phyloP scores from a whole-genome alignment of 2,797 vertebrate genomes.

The Clamator glandarius region DNA sequence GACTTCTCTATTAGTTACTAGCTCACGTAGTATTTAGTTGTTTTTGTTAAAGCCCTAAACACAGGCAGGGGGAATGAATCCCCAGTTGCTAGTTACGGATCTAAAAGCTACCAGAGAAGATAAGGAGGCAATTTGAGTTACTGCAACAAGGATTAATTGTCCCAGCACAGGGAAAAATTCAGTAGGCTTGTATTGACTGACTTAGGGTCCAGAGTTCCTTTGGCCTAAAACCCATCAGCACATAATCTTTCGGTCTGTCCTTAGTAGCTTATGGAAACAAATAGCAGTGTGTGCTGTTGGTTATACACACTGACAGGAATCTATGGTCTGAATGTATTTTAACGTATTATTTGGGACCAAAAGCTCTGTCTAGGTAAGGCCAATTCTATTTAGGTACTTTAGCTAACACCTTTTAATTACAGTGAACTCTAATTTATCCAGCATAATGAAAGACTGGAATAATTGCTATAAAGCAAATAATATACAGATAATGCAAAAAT shows the following conservation, averaged over 20 bases:
- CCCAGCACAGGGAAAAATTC: background rate
- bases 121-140: background rate
- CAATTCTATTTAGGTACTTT: background rate
- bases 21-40: background rate
- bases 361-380: background rate
- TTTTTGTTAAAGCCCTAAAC: background rate
- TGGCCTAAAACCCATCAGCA: background rate
- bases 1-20: background rate
- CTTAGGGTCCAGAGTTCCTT: background rate
- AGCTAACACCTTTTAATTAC: conserved; percentile 36
- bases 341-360: background rate
- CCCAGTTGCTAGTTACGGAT: background rate
- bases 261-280: background rate
- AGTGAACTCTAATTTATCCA: background rate
- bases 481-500: conserved; percentile 19
- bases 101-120: background rate
- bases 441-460: background rate
- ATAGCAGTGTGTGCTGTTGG: background rate
- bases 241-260: background rate
- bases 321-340: background rate
- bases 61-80: background rate
- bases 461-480: conserved; percentile 37
- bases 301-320: background rate
- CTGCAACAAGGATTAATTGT: background rate
- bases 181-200: background rate